These are phyloP conservation scores for Tapera naevia DNA, from an alignment of 2,797 vertebrate species.

Conservation along the genomic window DNA sequence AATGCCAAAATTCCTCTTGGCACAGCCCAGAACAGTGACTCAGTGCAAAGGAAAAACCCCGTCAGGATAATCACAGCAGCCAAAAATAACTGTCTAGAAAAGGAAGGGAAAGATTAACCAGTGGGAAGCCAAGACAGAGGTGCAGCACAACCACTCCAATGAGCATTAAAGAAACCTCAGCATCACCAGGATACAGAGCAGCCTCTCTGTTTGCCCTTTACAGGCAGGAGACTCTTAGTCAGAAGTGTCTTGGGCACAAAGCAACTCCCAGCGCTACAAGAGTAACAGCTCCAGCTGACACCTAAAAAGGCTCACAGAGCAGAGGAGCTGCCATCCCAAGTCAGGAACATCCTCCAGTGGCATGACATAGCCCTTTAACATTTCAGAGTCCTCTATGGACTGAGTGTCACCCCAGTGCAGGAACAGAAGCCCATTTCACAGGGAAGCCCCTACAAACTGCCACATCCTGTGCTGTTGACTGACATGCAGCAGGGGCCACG, in stretches of 20 bases:
- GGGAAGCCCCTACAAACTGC: not conserved
- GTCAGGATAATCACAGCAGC: slow-evolving; percentile 37
- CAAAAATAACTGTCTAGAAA: slow-evolving; percentile 63
- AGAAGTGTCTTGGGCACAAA: not conserved
- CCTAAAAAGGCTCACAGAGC: not conserved
- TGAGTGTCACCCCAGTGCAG: not conserved
- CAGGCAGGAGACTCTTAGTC: not conserved
- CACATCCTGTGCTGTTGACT: not conserved
- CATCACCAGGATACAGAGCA: not conserved
- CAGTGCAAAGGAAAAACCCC: slow-evolving; percentile 48
- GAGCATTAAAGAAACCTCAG: slow-evolving; percentile 21
- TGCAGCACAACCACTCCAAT: not conserved
- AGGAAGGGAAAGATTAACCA: slow-evolving; percentile 54
- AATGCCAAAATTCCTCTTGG: slow-evolving; percentile 46
- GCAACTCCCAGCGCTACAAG: not conserved
- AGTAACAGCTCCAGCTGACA: not conserved
- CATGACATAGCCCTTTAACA: not conserved
- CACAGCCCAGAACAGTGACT: slow-evolving; percentile 40
- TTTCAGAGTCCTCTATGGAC: not conserved
- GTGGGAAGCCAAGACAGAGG: slow-evolving; percentile 48
- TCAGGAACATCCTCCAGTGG: not conserved
- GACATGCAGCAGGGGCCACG: not conserved
- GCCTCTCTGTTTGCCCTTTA: slow-evolving; percentile 2
- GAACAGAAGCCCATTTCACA: not conserved
- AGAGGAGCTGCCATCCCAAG: not conserved